Evolutionary conservation across 2,113 vertebrate species (phyloP), one percentile per base, ranked within the genome.

Genomic region (Tursiops truncatus): DNA sequence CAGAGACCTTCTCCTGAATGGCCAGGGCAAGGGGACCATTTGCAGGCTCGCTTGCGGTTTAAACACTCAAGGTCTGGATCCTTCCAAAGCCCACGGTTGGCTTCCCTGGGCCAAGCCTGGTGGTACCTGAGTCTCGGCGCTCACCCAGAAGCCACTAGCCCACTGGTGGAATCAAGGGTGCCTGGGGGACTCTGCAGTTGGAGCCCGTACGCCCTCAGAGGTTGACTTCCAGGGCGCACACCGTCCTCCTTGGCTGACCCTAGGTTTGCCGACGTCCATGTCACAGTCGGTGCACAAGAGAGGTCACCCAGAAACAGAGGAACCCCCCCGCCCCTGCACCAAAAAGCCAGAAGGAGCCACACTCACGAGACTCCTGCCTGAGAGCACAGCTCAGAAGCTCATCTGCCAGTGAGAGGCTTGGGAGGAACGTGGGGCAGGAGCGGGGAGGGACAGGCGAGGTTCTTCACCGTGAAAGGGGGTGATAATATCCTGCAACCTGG

Each of bases 401-500:
- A 8, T 2, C 36, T 8, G 23, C 31, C 25, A 17, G 8, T 4
- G 65, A 65, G 25, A 31, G 38, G 25, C 47, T 36, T 20, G 2
- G 15, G 36, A 21, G 21, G 20, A 2, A 23, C 4, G 0, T 6
- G 36, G 63, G 44, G 8, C 38, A 36, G 53, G 53, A 53, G 53
- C 15, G 5, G 53, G 53, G 53, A 53, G 53, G 53, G 53, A 2
- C 53, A 18, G 53, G 53, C 0, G 15, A 18, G 18, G 10, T 20
- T 17, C 77, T 65, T 56, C 58, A 2, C 41, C 18, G 0, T 5
- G 82, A 60, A 11, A 31, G 5, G 47, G 47, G 33, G 5, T 1
- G 21, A 7, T 7, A 7, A 7, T 20, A 0, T 41, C 63, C 74
- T 11, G 7, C 53, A 6, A 0, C 14, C 44, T 1, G 0, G 0